These are phyloP conservation scores for Saccopteryx leptura DNA, from an alignment of 2,113 vertebrate species.

Conservation along the genomic window DNA sequence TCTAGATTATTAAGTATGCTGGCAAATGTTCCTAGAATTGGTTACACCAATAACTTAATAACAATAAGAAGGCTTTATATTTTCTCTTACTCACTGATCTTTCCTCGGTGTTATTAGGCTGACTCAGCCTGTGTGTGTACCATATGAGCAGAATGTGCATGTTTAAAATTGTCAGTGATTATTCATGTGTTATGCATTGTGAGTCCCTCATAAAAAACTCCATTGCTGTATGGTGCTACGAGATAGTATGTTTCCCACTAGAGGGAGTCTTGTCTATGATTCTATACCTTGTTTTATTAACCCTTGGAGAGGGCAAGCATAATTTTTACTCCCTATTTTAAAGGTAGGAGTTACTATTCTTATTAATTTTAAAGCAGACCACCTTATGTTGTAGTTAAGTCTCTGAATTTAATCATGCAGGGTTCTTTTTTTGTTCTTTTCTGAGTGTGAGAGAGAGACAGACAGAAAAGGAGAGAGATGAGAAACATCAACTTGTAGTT, in stretches of 20 bases:
- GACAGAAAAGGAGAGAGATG: too few relatives aligned
- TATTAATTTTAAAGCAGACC: constrained; percentile 26
- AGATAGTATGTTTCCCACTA: constrained; percentile 64
- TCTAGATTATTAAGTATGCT: constrained; percentile 48
- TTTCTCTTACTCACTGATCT: background rate
- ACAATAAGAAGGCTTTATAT: background rate
- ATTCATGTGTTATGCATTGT: background rate
- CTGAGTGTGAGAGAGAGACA: too few relatives aligned
- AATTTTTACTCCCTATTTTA: background rate
- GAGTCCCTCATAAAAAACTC: constrained; percentile 17
- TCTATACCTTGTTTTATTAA: background rate
- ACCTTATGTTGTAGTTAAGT: background rate
- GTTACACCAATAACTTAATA: constrained; percentile 7
- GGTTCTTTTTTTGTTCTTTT: too few relatives aligned
- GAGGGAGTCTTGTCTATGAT: constrained; percentile 58
- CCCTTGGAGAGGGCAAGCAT: background rate
- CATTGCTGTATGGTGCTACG: background rate
- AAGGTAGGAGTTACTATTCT: constrained; percentile 33
- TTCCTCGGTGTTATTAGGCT: background rate
- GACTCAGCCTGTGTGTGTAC: background rate
- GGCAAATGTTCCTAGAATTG: constrained; percentile 18
- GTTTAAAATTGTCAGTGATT: constrained; percentile 22
- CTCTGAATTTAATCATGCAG: too few relatives aligned
- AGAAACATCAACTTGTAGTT: too few relatives aligned
- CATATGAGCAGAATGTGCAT: background rate